phyloP scores from a whole-genome alignment of 2,797 vertebrate genomes.

The Erpetoichthys calabaricus region DNA sequence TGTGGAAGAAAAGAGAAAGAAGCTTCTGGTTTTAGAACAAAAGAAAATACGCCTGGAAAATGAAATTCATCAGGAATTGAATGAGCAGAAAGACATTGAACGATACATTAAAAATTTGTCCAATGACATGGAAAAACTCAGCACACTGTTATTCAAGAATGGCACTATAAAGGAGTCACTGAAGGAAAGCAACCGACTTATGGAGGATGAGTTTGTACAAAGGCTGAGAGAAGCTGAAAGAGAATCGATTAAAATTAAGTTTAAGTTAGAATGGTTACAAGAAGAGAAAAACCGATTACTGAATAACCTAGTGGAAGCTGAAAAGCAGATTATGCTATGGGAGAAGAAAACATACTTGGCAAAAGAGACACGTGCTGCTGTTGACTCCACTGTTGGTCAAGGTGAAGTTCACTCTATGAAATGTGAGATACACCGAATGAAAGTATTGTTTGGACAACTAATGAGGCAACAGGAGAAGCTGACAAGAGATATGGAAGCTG shows the following conservation, averaged over 20 bases:
- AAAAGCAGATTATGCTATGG: constrained; percentile 59
- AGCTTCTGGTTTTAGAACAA: constrained; percentile 43
- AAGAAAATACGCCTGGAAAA: constrained; percentile 44
- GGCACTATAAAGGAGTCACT: constrained; percentile 24
- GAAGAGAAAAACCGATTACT: constrained; percentile 47
- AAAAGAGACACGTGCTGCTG: constrained; percentile 39
- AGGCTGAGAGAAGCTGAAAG: constrained; percentile 45
- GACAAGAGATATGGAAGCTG: constrained; percentile 45
- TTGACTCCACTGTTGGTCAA: constrained; percentile 34
- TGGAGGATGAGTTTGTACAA: constrained; percentile 35
- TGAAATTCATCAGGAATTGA: constrained; percentile 47
- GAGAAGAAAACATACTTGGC: constrained; percentile 55
- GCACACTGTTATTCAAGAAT: constrained; percentile 30
- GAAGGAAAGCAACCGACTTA: constrained; percentile 22
- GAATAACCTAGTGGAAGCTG: constrained; percentile 44
- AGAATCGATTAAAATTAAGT: constrained; percentile 46
- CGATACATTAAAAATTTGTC: constrained; percentile 39
- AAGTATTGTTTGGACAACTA: constrained; percentile 42
- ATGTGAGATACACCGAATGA: constrained; percentile 50
- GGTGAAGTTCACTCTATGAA: constrained; percentile 43
- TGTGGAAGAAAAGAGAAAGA: constrained; percentile 31
- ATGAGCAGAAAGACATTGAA: constrained; percentile 36
- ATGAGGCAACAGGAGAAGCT: constrained; percentile 51
- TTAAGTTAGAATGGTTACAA: constrained; percentile 30
- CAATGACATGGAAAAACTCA: constrained; percentile 42